Evolutionary conservation across 2,797 vertebrate species (phyloP).

Genomic region (Anolis apletophallus): DNA sequence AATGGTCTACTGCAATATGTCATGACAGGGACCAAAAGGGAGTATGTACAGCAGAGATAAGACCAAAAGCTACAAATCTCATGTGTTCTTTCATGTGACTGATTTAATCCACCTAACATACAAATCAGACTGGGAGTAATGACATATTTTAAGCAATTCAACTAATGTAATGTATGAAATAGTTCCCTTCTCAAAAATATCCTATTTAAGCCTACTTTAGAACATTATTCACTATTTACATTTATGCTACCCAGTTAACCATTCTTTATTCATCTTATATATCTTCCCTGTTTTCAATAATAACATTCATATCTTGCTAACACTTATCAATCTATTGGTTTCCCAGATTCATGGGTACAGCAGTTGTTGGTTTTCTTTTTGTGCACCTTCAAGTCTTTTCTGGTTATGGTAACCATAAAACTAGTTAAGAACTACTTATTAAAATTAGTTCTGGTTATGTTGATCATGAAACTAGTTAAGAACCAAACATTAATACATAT

Average conservation of each 20-base stretch:
- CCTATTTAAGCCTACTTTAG: neutral
- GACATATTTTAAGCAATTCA: neutral
- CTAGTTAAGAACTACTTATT: neutral
- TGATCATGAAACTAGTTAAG: too few relatives aligned
- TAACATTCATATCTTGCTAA: neutral
- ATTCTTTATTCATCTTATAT: neutral
- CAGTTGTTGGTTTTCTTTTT: neutral
- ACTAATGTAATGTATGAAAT: conserved; percentile 8
- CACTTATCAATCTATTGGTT: neutral
- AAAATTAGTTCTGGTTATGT: too few relatives aligned
- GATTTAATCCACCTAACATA: neutral
- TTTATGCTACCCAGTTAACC: neutral
- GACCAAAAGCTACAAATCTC: neutral
- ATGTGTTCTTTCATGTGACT: neutral
- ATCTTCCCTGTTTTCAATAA: neutral
- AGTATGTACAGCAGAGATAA: neutral
- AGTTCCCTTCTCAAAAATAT: conserved; percentile 43
- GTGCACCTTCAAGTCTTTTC: too few relatives aligned
- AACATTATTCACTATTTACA: neutral
- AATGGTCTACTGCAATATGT: too few relatives aligned
- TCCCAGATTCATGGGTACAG: neutral
- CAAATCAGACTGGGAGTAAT: neutral
- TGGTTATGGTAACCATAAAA: neutral
- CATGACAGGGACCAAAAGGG: neutral
- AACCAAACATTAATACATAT: neutral